Evolutionary conservation across 2,888 invertebrate genomes (phyloP), one percentile per base, ranked within the genome.

Genomic region (Linnaemya tessellans): DNA sequence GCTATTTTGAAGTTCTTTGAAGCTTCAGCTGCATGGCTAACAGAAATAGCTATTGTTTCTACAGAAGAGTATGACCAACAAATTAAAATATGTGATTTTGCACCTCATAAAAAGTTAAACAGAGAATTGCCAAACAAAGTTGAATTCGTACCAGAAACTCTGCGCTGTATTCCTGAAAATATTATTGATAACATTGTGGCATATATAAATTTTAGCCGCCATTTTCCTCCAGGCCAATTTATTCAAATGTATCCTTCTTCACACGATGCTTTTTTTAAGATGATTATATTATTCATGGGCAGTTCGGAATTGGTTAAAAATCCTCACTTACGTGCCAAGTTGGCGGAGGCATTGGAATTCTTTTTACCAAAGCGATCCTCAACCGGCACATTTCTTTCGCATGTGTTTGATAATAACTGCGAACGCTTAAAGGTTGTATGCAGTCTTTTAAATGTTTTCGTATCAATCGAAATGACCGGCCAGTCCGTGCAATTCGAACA

Each of bases 401-500:
- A 95, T 90, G 92, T 98, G 64, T 97, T 98, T 91, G 94, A 94
- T 65, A 94, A 94, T 73, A 97, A 98, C 92, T 95, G 96, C 0
- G 95, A 97, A 90, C 94, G 95, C 65, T 87, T 94, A 89, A 92
- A 98, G 94, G 94, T 98, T 81, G 96, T 97, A 13, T 94, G 95
- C 60, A 96, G 96, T 90, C 93, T 99, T 38, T 93, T 98, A 78
- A 95, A 97, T 90, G 98, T 99, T 10, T 99, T 98, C 92, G 98
- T 99, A n/a, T 97, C 97, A 87, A 99, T 99, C 84, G 98, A 99
- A 93, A 97, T 98, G 97, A 98, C 98, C 0, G 98, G 98, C 0
- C 97, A 98, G 91, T 97, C 96, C 90, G 98, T 98, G 22, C 96
- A 97, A 89, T 98, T 98, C 91, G 98, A 98, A 91, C 98, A 98